Base-by-base conservation (phyloP, 2,113 vertebrate genomes). In the Hydropotes inermis region DNA sequence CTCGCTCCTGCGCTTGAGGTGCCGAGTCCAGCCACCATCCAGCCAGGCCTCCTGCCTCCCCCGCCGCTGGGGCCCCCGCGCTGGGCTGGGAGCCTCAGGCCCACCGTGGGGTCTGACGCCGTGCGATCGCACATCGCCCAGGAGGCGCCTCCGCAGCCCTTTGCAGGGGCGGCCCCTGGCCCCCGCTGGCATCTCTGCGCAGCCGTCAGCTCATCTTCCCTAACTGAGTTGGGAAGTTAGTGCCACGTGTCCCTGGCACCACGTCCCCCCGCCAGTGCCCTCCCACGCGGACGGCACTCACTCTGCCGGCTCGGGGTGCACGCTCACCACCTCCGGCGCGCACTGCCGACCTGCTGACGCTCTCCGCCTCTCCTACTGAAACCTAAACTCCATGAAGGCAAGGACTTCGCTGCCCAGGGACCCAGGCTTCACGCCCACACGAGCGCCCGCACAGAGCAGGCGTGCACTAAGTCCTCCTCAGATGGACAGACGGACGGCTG, bases 121-220 rank as follows among this genome's bases (percentile, higher is more conserved):
- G 2, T 6, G n/a, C 21, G n/a, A 12, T 19, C 1, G 14, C 0
- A 0, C 23, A 6, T 19, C 3, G 6, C 60, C 39, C 43, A 36
- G 54, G 43, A 52, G 60, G 52, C 33, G 61, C 79, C 54, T 36
- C 33, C 43, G 0, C 14, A 28, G 33, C 54, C 33, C n/a, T 36
- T 23, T 25, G 3, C 76, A 81, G 9, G 14, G 19, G 57, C 12
- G 43, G 89, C 43, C 39, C 57, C 89, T 45, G 2, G 19, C 10
- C 4, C 8, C 5, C 1, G 7, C 50, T 60, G 19, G 1, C 9
- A 1, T 19, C 67, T 39, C 92, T 25, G 7, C 13, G 82, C 87
- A 52, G 12, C 52, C 33, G 9, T 10, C 23, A 23, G 11, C 33
- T 52, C 58, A 9, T 67, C 55, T 50, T 54, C 28, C 47, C 85